Evolutionary conservation across 2,113 vertebrate species (phyloP).

Genomic region (Chrysemys picta): DNA sequence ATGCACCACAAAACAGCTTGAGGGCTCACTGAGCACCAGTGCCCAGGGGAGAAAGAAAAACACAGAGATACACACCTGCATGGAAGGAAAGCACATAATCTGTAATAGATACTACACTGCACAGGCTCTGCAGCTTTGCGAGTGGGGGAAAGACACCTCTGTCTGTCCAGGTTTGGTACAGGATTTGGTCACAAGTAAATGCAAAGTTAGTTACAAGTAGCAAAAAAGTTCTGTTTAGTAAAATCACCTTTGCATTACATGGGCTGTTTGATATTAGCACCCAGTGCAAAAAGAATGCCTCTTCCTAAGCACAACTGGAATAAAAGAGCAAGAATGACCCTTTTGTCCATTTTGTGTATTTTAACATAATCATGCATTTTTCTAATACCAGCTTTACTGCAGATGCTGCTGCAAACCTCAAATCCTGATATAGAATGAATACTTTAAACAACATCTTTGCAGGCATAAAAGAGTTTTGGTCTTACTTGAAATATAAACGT

Average conservation of each 20-base stretch:
- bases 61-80: fast-evolving
- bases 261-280: background rate
- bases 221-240: background rate
- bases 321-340: background rate
- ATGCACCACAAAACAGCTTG: background rate
- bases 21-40: background rate
- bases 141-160: background rate
- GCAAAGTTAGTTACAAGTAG: background rate
- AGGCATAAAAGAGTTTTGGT: background rate
- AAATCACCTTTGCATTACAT: fast-evolving
- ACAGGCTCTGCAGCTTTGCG: fast-evolving
- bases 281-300: background rate
- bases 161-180: fast-evolving
- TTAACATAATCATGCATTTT: background rate
- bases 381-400: background rate
- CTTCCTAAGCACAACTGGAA: background rate
- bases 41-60: background rate
- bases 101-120: background rate
- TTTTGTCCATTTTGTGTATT: background rate
- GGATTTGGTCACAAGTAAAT: background rate
- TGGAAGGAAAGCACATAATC: fast-evolving
- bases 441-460: background rate
- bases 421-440: background rate
- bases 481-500: background rate
- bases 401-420: constrained; percentile 1